Percentiles rank a stretch among this genome's conserved stretches.
Conservation (phyloP, 2,113 vertebrate species). For the Passer montanus region DNA sequence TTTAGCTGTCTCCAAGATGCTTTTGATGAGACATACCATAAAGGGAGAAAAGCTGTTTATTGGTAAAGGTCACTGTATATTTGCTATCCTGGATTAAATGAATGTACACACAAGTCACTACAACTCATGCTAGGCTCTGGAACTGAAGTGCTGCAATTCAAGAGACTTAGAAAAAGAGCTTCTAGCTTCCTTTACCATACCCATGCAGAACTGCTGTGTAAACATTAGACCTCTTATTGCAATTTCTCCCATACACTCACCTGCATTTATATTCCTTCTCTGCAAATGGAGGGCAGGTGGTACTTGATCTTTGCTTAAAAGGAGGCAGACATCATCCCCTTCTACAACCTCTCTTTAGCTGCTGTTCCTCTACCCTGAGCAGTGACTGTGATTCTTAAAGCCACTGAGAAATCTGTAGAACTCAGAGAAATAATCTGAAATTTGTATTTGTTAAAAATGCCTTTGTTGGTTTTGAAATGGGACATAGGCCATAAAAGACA, state of each 20-base stretch:
- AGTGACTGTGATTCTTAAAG: background rate
- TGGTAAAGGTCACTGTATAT: background rate
- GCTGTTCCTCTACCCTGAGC: fast-evolving
- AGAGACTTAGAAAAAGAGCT: background rate
- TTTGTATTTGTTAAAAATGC: background rate
- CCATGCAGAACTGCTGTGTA: background rate
- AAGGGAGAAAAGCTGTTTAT: background rate
- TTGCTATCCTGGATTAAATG: background rate
- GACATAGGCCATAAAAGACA: background rate
- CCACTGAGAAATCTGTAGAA: background rate
- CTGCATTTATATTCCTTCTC: background rate
- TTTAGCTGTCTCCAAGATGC: background rate
- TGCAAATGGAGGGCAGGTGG: background rate
- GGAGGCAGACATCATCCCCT: background rate
- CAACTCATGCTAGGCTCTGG: background rate
- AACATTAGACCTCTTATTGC: background rate
- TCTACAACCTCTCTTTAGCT: background rate
- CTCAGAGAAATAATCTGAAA: background rate
- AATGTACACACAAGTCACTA: fast-evolving
- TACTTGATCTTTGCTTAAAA: background rate
- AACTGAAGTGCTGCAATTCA: background rate
- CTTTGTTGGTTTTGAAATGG: background rate
- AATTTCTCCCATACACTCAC: background rate
- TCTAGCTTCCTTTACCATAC: background rate
- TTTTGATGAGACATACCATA: background rate